Base-by-base conservation (phyloP, 2,888 invertebrate genomes). In the Onchidella celtica region DNA sequence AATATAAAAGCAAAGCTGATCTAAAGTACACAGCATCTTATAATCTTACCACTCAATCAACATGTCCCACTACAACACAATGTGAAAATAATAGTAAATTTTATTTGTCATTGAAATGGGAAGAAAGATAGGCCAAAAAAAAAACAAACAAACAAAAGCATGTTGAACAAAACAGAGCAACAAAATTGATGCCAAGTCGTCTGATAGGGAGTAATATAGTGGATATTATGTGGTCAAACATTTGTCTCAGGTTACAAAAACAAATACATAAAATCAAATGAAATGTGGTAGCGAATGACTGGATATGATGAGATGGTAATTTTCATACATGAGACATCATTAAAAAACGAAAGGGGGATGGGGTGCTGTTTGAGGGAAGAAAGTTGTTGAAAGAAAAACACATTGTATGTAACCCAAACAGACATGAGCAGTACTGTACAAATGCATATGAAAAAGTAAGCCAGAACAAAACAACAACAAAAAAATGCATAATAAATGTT, bases 21-120 rank as follows among this genome's bases (percentile, higher is more conserved):
- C n/a, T n/a, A n/a, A n/a, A n/a, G n/a, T n/a, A n/a, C n/a, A n/a
- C n/a, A n/a, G n/a, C n/a, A n/a, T n/a, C n/a, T n/a, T n/a, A n/a
- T n/a, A n/a, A n/a, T n/a, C n/a, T n/a, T n/a, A n/a, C n/a, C n/a
- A n/a, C n/a, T n/a, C n/a, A n/a, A n/a, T n/a, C n/a, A n/a, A n/a
- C n/a, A n/a, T n/a, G n/a, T n/a, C n/a, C n/a, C n/a, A n/a, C n/a
- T n/a, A n/a, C n/a, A n/a, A n/a, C n/a, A 21, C 9, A 9, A 61
- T 21, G 27, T 61, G 36, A 68, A 68, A 68, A 34, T 68, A 68
- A 68, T 68, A 68, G 36, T 68, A 68, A 40, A 70, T 70, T 70
- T 36, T 38, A n/a, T 21, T 40, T 69, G 14, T 36, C 69, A 69
- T 69, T 36, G 47, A 69, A 69, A 69, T 40, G 24, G 38, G 14